These are phyloP conservation scores for Lordiphosa mommai DNA, from an alignment of 1,140 invertebrate genomes.

Conservation along the genomic window DNA sequence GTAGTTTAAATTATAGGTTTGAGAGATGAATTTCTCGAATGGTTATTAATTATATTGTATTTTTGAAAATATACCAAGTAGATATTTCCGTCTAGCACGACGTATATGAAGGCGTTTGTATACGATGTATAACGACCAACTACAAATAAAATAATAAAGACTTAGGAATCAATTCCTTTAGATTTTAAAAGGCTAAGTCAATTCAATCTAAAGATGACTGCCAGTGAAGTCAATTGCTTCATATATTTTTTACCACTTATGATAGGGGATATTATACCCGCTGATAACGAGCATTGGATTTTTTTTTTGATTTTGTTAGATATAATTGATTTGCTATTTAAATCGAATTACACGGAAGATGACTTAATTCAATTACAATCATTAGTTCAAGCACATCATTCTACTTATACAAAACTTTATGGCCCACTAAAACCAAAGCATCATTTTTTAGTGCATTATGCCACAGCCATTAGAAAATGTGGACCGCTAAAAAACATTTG, in stretches of 20 bases:
- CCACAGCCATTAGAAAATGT: slow-evolving; percentile 15
- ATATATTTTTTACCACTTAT: neutral
- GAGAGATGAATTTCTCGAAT: too few relatives aligned
- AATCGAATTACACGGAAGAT: neutral
- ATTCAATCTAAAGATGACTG: too few relatives aligned
- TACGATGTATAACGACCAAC: too few relatives aligned
- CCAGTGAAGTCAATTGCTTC: too few relatives aligned
- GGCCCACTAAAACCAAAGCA: slow-evolving; percentile 13
- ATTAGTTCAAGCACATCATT: slow-evolving; percentile 9
- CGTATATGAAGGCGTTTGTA: too few relatives aligned
- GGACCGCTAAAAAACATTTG: slow-evolving; percentile 7
- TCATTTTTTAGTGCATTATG: slow-evolving; percentile 18
- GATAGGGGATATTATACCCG: slow-evolving; percentile 13
- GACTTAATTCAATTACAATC: slow-evolving; percentile 8
- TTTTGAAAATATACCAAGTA: too few relatives aligned
- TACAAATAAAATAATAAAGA: too few relatives aligned
- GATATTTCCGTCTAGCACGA: too few relatives aligned
- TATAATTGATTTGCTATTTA: slow-evolving; percentile 2
- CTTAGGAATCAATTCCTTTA: neutral
- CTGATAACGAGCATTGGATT: slow-evolving; percentile 4
- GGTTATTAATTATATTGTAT: too few relatives aligned
- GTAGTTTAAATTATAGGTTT: too few relatives aligned
- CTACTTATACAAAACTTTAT: slow-evolving; percentile 7
- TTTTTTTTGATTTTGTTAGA: slow-evolving; percentile 1
- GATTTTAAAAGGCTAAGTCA: too few relatives aligned